These are phyloP conservation scores for Platerodrilus igneus DNA, from an alignment of 2,888 invertebrate species.

Conservation along the genomic window DNA sequence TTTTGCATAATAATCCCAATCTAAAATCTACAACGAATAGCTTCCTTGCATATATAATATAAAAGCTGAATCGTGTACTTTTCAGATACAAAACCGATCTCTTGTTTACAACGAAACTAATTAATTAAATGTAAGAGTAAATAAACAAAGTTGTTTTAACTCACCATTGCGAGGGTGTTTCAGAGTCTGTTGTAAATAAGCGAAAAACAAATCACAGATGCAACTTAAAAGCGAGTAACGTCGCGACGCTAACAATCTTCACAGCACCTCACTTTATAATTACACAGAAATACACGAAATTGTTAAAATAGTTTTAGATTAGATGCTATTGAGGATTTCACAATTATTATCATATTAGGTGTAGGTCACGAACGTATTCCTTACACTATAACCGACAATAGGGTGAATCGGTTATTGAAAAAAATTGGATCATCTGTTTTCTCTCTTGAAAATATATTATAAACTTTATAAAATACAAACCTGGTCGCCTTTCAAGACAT, in stretches of 20 bases:
- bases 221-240: constrained; percentile 25
- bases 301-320: not conserved
- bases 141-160: constrained; percentile 31
- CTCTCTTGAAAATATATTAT: no score
- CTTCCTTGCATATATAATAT: no score
- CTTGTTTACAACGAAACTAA: no score
- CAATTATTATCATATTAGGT: not conserved
- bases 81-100: no score
- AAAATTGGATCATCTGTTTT: no score
- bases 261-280: constrained; percentile 26
- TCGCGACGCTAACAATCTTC: constrained; percentile 28
- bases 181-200: constrained; percentile 28
- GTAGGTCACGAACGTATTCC: not conserved
- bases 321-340: not conserved
- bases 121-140: constrained; percentile 24
- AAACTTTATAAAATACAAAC: no score
- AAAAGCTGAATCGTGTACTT: no score
- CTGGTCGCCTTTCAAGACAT: no score
- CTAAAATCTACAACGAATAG: no score
- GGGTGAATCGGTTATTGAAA: no score
- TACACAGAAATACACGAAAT: constrained; percentile 13
- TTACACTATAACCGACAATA: not conserved
- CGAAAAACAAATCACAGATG: constrained; percentile 32
- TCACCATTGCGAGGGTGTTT: constrained; percentile 28
- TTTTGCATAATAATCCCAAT: no score